phyloP scores from a whole-genome alignment of 2,797 vertebrate species.

The Gorsachius magnificus region DNA sequence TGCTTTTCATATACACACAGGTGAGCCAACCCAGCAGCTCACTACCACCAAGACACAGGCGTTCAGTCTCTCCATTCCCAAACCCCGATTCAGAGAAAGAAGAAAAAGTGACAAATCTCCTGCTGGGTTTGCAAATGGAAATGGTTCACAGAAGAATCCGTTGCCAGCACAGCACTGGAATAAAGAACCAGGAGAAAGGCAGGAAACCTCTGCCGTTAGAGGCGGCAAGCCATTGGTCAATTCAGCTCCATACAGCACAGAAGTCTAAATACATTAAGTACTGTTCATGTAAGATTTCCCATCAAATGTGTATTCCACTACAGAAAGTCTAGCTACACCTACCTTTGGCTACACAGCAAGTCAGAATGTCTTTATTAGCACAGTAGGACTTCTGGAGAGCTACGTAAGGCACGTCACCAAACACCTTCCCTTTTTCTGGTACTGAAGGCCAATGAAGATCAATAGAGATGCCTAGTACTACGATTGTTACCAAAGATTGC shows the following conservation, averaged over 20 bases:
- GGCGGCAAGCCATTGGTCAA: background rate
- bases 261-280: background rate
- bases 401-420: background rate
- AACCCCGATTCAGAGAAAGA: background rate
- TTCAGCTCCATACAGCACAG: background rate
- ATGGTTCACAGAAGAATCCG: background rate
- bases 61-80: background rate
- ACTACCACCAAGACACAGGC: background rate
- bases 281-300: background rate
- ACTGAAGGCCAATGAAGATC: background rate
- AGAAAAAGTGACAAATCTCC: background rate
- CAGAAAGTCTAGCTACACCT: background rate
- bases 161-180: background rate
- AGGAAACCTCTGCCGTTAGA: background rate
- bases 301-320: background rate
- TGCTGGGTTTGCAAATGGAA: background rate
- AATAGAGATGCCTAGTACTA: too few relatives aligned
- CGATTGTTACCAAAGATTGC: background rate
- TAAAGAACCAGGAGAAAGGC: background rate
- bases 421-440: background rate
- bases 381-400: background rate
- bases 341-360: background rate
- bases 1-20: background rate
- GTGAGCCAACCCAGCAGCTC: background rate
- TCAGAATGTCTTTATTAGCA: background rate